A percentile compares a stretch with the other conserved stretches of the same genome.
Conservation (phyloP, 1,140 invertebrate species). For the Brachionus plicatilis region DNA sequence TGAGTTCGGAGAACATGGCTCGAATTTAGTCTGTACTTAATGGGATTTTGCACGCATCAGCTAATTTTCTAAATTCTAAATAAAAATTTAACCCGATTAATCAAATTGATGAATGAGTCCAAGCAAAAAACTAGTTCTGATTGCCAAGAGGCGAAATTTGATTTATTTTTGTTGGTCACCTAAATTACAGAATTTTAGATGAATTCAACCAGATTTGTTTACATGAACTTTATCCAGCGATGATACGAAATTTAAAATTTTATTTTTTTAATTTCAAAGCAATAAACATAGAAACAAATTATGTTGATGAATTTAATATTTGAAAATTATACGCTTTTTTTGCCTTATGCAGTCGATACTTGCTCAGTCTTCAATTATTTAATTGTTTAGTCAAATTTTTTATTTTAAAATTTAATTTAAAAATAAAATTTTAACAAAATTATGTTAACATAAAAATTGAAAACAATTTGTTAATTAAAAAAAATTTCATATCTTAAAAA, state of each 20-base stretch:
- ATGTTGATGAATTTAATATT: not conserved
- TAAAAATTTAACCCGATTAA: not conserved
- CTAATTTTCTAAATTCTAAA: not conserved
- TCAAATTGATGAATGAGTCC: not conserved
- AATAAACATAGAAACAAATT: conserved; percentile 2
- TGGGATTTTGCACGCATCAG: not conserved
- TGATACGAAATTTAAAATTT: not conserved
- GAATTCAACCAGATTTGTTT: not conserved
- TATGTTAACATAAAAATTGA: not conserved
- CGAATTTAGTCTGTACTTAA: not conserved
- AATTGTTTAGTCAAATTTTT: not conserved
- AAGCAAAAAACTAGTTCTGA: not conserved
- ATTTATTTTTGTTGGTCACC: not conserved
- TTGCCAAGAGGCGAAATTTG: not conserved
- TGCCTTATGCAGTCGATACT: not conserved
- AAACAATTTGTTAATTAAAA: not conserved
- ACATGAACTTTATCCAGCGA: not conserved
- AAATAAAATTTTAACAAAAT: not conserved
- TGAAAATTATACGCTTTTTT: not conserved
- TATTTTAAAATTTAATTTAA: not conserved
- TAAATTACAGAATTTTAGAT: not conserved
- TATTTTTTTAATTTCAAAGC: not conserved
- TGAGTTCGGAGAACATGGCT: not conserved
- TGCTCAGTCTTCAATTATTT: not conserved
- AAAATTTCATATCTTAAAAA: not conserved